Evolutionary conservation across 2,888 invertebrate species (phyloP).

Genomic region (Drosophila limbata): DNA sequence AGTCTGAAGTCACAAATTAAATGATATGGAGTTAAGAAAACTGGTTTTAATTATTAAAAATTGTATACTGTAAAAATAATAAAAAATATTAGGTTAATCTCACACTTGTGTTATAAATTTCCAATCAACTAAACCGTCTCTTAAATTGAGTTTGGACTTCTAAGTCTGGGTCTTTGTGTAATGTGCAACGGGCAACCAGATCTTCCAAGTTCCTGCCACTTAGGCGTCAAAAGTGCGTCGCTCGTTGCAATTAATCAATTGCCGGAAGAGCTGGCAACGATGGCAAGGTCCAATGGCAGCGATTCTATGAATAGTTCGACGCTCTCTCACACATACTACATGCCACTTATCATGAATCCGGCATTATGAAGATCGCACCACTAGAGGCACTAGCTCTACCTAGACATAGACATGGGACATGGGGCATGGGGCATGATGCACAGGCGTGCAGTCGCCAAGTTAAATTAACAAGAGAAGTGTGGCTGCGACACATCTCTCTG

Average conservation of each 20-base stretch:
- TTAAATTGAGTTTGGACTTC: constrained; percentile 17
- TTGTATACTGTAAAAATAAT: background rate
- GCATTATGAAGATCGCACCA: constrained; percentile 59
- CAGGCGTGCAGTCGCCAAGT: constrained; percentile 62
- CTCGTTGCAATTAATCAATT: constrained; percentile 72
- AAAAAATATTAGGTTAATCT: background rate
- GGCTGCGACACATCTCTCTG: constrained; percentile 70
- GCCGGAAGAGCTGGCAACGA: constrained; percentile 71
- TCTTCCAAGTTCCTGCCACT: constrained; percentile 60
- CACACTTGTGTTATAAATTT: background rate
- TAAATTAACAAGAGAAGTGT: constrained; percentile 81
- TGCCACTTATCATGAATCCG: constrained; percentile 72
- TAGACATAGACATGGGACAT: constrained; percentile 18
- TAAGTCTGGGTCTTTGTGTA: constrained; percentile 1
- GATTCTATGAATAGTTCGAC: constrained; percentile 70
- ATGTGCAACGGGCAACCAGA: constrained; percentile 35
- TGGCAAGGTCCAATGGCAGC: constrained; percentile 78
- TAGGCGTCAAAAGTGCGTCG: constrained; percentile 67
- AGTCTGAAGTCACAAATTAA: background rate
- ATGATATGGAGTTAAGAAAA: background rate
- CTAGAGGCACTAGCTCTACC: constrained; percentile 23
- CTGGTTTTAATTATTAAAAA: background rate
- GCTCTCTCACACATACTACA: constrained; percentile 20
- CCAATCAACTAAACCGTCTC: constrained; percentile 6
- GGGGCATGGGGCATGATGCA: constrained; percentile 25